Percentiles rank a stretch among this genome's conserved stretches.
Conservation (phyloP, 2,888 invertebrate genomes). For the Erynnis tages region DNA sequence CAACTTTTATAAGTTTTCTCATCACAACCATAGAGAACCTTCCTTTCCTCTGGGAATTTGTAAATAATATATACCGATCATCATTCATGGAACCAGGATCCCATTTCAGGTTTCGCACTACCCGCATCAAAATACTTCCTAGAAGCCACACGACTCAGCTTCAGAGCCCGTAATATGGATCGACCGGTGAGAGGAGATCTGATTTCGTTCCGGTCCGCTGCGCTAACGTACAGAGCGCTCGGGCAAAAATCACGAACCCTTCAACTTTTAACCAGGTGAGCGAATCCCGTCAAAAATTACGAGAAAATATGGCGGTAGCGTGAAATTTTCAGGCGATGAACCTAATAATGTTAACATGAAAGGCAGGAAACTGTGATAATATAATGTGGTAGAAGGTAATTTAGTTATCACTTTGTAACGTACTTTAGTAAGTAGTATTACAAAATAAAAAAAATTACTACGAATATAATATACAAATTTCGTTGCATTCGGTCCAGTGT, state of each 20-base stretch:
- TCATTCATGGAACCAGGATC: not conserved
- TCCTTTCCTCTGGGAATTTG: not conserved
- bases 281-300: not conserved
- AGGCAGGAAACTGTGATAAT: no score
- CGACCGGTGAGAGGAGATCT: slow-evolving; percentile 78
- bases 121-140: slow-evolving; percentile 66
- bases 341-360: no score
- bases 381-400: no score
- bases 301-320: no score
- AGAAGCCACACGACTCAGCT: slow-evolving; percentile 69
- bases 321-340: no score
- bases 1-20: no score
- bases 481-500: no score
- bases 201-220: slow-evolving; percentile 83
- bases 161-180: slow-evolving; percentile 52
- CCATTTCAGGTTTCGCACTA: slow-evolving; percentile 50
- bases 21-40: no score
- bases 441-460: no score
- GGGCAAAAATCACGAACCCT: slow-evolving; percentile 86
- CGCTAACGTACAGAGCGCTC: slow-evolving; percentile 83
- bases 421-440: no score
- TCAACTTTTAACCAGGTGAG: slow-evolving; percentile 85
- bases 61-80: not conserved
- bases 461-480: no score
- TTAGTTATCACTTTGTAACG: no score